Base-by-base conservation (phyloP, 2,888 invertebrate species). In the Drosophila austrosaltans region DNA sequence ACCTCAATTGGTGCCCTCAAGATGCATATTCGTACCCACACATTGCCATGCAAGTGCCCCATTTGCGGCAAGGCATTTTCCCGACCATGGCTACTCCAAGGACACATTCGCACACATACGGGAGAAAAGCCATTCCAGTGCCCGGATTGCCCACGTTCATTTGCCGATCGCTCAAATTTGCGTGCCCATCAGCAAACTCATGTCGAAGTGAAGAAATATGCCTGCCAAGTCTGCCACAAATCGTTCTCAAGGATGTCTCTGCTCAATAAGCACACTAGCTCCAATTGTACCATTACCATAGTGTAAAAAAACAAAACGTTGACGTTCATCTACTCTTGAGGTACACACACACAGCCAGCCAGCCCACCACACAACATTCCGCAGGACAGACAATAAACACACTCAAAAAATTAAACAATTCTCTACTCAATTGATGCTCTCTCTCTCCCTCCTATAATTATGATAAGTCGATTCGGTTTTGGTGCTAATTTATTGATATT, bases 231-330 rank as follows among this genome's bases (percentile, higher is more conserved):
- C 5, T 92, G 92, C 80, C 75, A 89, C 72, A 92, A 91, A 69
- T 92, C 92, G 67, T 92, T 92, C 82, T 92, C 92, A 16, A 87
- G 92, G 76, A 92, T 92, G 92, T 92, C 92, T 2, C 82, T 92
- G 54, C 87, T 92, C 39, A 91, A 90, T 75, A 92, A 92, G 73
- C 92, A 92, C 80, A 77, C 82, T 87, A 90, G 79, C 86, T 90
- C 90, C 82, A 91, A 90, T 85, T 91, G 91, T 75, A 90, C 86
- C 66, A 90, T 90, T 20, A 90, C 91, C 79, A 90, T 91, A 87
- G 87, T 77, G 66, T 91, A 89, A 81, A 69, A 28, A 28, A 30
- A 16, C 16, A 16, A 30, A 66, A 77, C 7, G 36, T 53, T 44
- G 61, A 53, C 48, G 48, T 48, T 48, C 48, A 25, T 48, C 28